Conservation (phyloP, 2,113 vertebrate species). For the Trachemys scripta region DNA sequence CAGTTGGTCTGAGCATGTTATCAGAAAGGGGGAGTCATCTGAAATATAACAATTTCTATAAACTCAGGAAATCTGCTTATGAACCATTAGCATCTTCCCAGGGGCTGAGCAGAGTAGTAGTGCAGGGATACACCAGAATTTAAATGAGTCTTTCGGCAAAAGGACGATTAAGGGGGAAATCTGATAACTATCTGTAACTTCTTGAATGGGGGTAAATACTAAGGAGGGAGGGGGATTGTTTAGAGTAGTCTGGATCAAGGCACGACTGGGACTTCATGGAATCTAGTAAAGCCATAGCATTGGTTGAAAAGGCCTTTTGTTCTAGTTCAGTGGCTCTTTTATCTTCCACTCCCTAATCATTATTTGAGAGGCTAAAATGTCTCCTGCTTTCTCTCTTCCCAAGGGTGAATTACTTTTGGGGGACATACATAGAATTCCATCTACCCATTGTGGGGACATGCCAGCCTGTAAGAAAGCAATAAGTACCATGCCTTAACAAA, state of each 20-base stretch:
- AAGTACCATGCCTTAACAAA: background rate
- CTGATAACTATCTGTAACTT: background rate
- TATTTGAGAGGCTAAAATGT: background rate
- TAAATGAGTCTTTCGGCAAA: background rate
- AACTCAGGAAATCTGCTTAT: background rate
- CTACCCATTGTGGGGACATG: background rate
- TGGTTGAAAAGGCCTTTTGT: background rate
- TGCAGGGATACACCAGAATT: background rate
- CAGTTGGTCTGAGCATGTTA: background rate
- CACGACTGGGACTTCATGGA: background rate
- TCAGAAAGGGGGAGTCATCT: background rate
- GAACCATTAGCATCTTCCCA: background rate
- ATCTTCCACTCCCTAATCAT: background rate
- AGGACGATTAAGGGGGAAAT: background rate
- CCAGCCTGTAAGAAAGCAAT: background rate
- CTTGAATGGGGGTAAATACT: background rate
- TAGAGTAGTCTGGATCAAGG: background rate
- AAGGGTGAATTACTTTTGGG: background rate
- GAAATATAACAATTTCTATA: background rate
- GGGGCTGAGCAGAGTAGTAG: background rate
- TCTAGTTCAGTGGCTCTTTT: background rate
- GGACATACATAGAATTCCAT: background rate
- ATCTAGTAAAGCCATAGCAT: background rate
- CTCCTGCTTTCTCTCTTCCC: background rate
- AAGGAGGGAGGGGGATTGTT: background rate